Conservation (phyloP, 2,113 vertebrate species). For the Xenopus borealis region DNA sequence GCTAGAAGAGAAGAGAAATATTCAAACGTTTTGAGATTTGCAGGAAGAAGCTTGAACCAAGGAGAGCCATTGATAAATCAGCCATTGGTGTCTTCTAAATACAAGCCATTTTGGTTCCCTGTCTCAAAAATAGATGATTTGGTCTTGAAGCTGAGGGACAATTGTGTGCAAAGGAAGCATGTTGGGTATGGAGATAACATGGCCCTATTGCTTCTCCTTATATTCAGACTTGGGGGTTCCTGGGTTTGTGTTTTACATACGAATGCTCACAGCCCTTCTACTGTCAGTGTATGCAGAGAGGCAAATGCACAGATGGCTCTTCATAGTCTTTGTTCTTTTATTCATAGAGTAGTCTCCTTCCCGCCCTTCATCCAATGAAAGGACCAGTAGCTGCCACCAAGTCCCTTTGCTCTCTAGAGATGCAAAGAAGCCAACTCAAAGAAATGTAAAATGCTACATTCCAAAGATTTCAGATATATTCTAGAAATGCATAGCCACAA, state of each 20-base stretch:
- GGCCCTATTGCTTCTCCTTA: neutral
- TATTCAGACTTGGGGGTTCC: neutral
- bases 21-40: too few relatives aligned
- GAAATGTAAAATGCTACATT: too few relatives aligned
- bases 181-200: constrained; percentile 8
- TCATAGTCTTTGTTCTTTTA: constrained; percentile 2
- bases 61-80: too few relatives aligned
- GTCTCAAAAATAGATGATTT: too few relatives aligned
- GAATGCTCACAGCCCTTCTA: neutral
- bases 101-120: too few relatives aligned
- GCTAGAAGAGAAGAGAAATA: too few relatives aligned
- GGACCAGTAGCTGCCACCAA: neutral
- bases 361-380: neutral
- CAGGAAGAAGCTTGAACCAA: too few relatives aligned
- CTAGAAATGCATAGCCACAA: too few relatives aligned
- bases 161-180: neutral
- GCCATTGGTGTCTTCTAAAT: too few relatives aligned
- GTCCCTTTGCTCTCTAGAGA: neutral
- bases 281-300: too few relatives aligned
- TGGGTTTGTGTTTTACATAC: constrained; percentile 11
- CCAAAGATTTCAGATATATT: too few relatives aligned
- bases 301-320: constrained; percentile 11
- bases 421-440: too few relatives aligned
- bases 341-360: neutral
- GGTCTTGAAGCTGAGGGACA: neutral